phyloP scores from a whole-genome alignment of 2,888 invertebrate species.

The Kryphioiulus occultus region DNA sequence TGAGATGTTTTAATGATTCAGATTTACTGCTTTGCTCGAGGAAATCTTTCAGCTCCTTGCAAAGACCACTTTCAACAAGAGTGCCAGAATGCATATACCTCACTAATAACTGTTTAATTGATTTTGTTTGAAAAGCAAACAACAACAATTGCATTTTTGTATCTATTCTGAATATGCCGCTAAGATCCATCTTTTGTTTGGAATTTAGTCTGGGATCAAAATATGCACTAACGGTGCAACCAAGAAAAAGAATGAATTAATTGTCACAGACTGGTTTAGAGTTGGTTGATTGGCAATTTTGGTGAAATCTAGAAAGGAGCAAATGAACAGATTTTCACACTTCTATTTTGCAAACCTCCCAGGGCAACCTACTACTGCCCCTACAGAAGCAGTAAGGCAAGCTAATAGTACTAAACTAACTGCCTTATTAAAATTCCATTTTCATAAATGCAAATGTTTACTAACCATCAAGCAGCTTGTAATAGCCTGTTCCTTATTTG shows the following conservation, averaged over 20 bases:
- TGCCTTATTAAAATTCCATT: no score
- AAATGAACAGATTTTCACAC: conserved; percentile 1
- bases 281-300: not conserved
- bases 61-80: not conserved
- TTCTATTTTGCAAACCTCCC: no score
- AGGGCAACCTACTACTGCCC: no score
- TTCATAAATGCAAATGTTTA: no score
- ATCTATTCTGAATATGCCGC: not conserved
- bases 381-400: no score
- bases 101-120: not conserved
- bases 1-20: not conserved
- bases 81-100: not conserved
- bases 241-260: not conserved
- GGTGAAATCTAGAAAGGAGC: conserved; percentile 14
- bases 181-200: not conserved
- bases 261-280: not conserved
- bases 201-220: not conserved
- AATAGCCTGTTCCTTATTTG: no score
- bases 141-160: not conserved
- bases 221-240: not conserved
- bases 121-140: not conserved
- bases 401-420: no score
- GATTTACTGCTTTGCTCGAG: not conserved
- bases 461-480: no score
- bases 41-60: not conserved